Conservation (phyloP, 2,888 invertebrate genomes). For the Leptinotarsa juncta region DNA sequence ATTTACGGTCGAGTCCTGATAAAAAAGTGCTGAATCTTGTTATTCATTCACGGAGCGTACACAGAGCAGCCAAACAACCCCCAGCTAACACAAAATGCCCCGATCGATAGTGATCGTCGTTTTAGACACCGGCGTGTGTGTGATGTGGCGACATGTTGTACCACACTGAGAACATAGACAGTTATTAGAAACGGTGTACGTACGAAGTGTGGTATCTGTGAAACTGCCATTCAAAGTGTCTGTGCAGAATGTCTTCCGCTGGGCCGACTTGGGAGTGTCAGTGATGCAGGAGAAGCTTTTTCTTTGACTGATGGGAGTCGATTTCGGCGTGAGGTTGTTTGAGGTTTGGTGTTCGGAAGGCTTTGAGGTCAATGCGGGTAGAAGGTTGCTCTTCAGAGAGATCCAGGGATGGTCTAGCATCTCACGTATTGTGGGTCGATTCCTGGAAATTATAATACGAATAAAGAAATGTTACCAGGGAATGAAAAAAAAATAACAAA, state of each 20-base stretch:
- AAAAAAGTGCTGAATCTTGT: constrained; percentile 30
- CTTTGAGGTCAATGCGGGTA: constrained; percentile 53
- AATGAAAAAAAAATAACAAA: too few relatives aligned
- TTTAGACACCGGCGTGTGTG: constrained; percentile 64
- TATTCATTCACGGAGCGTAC: constrained; percentile 26
- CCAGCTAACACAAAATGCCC: constrained; percentile 67
- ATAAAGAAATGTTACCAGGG: not conserved
- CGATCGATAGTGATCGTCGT: constrained; percentile 66
- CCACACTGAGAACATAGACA: constrained; percentile 67
- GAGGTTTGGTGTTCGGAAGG: constrained; percentile 52
- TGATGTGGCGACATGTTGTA: constrained; percentile 64
- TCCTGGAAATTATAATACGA: constrained; percentile 70
- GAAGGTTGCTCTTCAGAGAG: constrained; percentile 59
- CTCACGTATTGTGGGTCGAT: constrained; percentile 88
- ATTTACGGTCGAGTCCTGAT: constrained; percentile 1
- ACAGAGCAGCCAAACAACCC: constrained; percentile 11
- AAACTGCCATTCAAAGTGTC: constrained; percentile 58
- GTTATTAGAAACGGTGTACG: constrained; percentile 61
- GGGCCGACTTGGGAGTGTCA: constrained; percentile 46
- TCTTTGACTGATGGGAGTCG: constrained; percentile 60
- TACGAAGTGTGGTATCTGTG: constrained; percentile 59
- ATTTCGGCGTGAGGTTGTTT: constrained; percentile 46
- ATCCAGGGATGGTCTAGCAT: constrained; percentile 94
- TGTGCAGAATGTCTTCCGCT: constrained; percentile 55
- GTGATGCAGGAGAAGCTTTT: constrained; percentile 58